Evolutionary conservation across 2,113 vertebrate genomes (phyloP), one percentile per base, ranked within the genome.

Genomic region (Pollachius pollachius): DNA sequence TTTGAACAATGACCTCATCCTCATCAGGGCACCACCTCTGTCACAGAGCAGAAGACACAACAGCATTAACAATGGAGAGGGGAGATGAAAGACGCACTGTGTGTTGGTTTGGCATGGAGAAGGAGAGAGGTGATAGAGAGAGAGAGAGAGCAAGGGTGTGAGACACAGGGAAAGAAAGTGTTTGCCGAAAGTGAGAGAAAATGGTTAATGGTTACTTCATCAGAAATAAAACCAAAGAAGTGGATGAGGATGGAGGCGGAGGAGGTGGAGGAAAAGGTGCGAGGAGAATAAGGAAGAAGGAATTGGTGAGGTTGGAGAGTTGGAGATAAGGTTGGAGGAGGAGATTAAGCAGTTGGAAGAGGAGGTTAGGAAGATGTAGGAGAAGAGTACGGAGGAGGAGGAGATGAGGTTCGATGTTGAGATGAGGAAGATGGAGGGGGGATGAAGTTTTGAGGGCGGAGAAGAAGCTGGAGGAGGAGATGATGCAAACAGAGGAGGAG

Each of bases 1-100:
- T n/a, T 7, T 69, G 71, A 71, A 37, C 57, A 66, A 82, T 78
- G 71, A 52, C 71, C 64, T 1, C 1, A 19, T 12, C 5, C 62
- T 30, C 62, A 34, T 15, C 68, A 63, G 64, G 63, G 30, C 78
- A 64, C 74, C 52, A 63, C 25, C 12, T 17, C 27, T 71, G 54
- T 75, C 27, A 30, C 25, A 27, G 37, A 41, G 57, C 52, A 41
- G 48, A 61, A 18, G 15, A 48, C 48, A 23, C 21, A 60, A 30
- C 34, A 17, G 52, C 62, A 69, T 17, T 62, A 65, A 83, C 8
- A 54, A 4, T 37, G 9, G 0, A 15, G 19, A 21, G 56, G 16
- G 52, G 52, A n/a, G 56, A 65, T 6, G 30, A 30, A 30, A 2
- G 30, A 30, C 30, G 30, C 30, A 59, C 3, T 21, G 48, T 6